Evolutionary conservation across 2,113 vertebrate species (phyloP).

Genomic region (Poecilia latipinna): DNA sequence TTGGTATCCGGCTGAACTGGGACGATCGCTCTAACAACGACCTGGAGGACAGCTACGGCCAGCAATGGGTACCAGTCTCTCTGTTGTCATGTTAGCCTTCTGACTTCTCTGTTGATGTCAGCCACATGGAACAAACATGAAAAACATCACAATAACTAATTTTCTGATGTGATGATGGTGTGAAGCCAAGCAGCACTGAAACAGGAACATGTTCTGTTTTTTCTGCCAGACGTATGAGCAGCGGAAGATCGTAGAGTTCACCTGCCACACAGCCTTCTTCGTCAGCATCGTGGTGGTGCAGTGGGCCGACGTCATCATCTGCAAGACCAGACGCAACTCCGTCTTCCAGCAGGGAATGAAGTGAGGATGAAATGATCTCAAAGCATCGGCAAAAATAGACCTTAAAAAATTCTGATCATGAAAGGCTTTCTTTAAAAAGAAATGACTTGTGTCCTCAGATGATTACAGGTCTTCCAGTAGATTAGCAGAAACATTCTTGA

Average conservation of each 20-base stretch:
- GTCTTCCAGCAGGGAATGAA: conserved; percentile 96
- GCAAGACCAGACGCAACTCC: conserved; percentile 91
- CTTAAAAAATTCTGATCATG: too few relatives aligned
- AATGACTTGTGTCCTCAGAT: neutral
- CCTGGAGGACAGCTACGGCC: conserved; percentile 89
- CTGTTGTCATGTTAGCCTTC: neutral
- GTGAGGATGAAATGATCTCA: conserved; percentile 68
- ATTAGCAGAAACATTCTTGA: neutral
- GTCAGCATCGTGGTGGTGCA: conserved; percentile 93
- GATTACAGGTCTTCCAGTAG: neutral
- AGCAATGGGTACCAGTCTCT: conserved; percentile 84
- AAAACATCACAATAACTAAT: too few relatives aligned
- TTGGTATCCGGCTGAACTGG: conserved; percentile 85
- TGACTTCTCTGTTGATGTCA: too few relatives aligned
- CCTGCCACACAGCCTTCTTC: conserved; percentile 90
- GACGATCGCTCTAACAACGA: conserved; percentile 82
- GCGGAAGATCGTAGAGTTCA: conserved; percentile 92
- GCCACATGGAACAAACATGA: too few relatives aligned
- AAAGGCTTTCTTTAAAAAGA: neutral
- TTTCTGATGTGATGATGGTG: too few relatives aligned
- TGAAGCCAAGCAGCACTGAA: too few relatives aligned
- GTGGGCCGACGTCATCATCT: conserved; percentile 92
- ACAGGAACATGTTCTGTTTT: neutral
- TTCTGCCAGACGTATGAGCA: conserved; percentile 87
- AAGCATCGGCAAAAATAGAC: neutral